Evolutionary conservation across 2,113 vertebrate genomes (phyloP).

Genomic region (Phalacrocorax brasilianus): DNA sequence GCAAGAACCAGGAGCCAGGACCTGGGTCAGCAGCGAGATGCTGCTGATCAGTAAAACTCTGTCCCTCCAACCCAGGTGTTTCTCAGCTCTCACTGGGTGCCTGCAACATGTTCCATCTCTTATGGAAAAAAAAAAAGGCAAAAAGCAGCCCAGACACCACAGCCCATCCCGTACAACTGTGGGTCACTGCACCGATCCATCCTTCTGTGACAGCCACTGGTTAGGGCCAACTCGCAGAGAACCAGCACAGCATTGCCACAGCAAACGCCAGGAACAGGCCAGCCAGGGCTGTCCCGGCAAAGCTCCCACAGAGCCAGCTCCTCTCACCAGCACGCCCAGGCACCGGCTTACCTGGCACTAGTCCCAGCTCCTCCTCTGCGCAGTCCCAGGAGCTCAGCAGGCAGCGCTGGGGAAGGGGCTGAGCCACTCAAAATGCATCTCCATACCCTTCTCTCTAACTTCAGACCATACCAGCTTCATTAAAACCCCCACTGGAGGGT

Average conservation of each 20-base stretch:
- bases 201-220: fast-evolving
- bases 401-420: not conserved
- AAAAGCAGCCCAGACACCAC: not conserved
- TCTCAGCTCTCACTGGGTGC: not conserved
- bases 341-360: fast-evolving
- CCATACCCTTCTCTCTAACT: not conserved
- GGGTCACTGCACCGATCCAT: fast-evolving
- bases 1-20: not conserved
- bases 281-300: not conserved
- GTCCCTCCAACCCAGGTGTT: not conserved
- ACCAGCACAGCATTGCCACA: not conserved
- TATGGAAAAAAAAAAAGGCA: no score
- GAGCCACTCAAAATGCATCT: not conserved
- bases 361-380: fast-evolving
- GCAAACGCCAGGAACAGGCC: not conserved
- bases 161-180: fast-evolving
- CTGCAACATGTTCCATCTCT: fast-evolving
- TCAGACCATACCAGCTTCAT: not conserved
- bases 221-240: not conserved
- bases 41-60: not conserved
- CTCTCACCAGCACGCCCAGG: fast-evolving
- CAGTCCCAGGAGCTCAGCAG: not conserved
- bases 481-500: not conserved
- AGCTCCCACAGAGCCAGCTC: not conserved
- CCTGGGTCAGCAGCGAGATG: not conserved